Base-by-base conservation (phyloP, 53 echinoderm and acorn worm species). In the Henricia sp. region DNA sequence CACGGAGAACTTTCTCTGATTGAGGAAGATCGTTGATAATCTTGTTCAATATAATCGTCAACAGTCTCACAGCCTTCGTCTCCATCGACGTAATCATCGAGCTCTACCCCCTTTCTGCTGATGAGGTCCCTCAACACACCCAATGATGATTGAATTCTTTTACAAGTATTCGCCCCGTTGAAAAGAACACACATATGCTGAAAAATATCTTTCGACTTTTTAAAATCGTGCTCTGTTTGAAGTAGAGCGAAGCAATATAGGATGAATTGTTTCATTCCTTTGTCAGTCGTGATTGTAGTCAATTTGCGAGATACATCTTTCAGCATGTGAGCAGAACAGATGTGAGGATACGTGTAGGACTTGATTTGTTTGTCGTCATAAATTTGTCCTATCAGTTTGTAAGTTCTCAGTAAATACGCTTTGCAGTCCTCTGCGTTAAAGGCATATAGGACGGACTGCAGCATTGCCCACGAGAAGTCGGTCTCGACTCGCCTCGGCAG, bases 391-490 rank as follows among this genome's bases (percentile, higher is more conserved):
- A 85, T 44, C 4, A 85, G 25, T n/a, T 30, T 1, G 24, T 38
- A 70, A 1, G 82, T 70, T 17, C 88, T 37, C 35, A 16, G 5
- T 5, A 88, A 59, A 37, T 82, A 88, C 0, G 70, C 12, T 27
- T 68, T 88, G n/a, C 67, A 67, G 20, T 88, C 69, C 38, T 88
- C 82, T 16, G 30, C 6, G 50, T 70, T 70, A 43, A 88, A 88
- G 42, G 82, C 72, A 4, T 40, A 25, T 4, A 88, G 51, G 3
- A 88, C 88, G 3, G 82, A 54, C 50, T 88, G 82, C 3, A 82
- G 40, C 68, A 88, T 35, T 20, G 88, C 88, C 88, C 82, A 88
- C 14, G 82, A 83, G 43, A 42, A 72, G 80, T 88, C 88, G 1
- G 53, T 68, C 63, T 82, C 71, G 8, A 82, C 80, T 43, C 83